Conservation (phyloP, 2,888 invertebrate species). For the Crematogaster levior region DNA sequence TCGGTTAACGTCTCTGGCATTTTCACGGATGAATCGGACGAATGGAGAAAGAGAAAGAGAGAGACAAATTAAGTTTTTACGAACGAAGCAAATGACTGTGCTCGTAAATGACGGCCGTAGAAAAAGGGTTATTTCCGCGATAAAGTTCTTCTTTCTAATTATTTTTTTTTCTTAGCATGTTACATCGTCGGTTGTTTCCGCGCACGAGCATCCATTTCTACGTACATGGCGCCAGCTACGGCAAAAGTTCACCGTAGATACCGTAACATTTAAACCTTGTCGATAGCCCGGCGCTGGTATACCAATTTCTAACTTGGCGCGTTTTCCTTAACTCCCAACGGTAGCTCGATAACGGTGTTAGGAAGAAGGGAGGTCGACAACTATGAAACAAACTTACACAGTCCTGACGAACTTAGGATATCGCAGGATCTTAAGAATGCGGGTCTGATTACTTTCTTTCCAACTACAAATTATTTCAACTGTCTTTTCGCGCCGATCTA, state of each 20-base stretch:
- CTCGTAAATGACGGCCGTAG: conserved; percentile 44
- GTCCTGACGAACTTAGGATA: conserved; percentile 40
- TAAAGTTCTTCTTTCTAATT: conserved; percentile 57
- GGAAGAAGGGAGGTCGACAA: conserved; percentile 18
- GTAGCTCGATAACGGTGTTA: conserved; percentile 46
- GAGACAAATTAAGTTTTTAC: conserved; percentile 60
- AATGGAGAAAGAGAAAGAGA: background rate
- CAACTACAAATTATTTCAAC: conserved; percentile 44
- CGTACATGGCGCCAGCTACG: conserved; percentile 1
- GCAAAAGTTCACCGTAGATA: conserved; percentile 32
- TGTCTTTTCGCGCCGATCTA: conserved; percentile 18
- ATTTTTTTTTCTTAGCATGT: conserved; percentile 34
- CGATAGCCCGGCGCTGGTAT: conserved; percentile 31
- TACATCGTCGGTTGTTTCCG: conserved; percentile 52
- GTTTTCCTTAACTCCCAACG: conserved; percentile 51
- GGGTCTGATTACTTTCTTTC: conserved; percentile 48
- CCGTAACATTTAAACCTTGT: conserved; percentile 48
- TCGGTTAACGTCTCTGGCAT: conserved; percentile 66
- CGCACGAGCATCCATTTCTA: conserved; percentile 35
- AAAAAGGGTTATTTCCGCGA: conserved; percentile 67
- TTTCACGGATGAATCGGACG: conserved; percentile 62
- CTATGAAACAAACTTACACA: conserved; percentile 46
- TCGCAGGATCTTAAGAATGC: conserved; percentile 46
- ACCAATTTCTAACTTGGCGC: conserved; percentile 50
- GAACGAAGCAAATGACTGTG: conserved; percentile 58